Evolutionary conservation across 2,888 invertebrate species (phyloP).

Genomic region (Trichopoda pennipes): DNA sequence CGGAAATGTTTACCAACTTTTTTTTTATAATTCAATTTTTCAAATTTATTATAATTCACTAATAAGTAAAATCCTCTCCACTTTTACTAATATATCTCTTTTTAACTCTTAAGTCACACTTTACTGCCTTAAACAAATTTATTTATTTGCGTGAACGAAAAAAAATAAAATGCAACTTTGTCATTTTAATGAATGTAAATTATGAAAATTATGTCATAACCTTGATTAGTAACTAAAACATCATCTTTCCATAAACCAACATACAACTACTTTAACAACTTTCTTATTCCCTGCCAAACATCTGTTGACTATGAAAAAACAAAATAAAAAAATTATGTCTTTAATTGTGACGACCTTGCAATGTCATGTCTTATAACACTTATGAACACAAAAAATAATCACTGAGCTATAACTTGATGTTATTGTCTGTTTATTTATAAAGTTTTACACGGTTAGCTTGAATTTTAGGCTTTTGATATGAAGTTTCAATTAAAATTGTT

Average conservation of each 20-base stretch:
- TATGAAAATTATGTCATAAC: neutral
- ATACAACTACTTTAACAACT: conserved; percentile 21
- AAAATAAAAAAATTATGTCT: neutral
- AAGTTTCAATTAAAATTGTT: conserved; percentile 19
- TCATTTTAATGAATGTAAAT: neutral
- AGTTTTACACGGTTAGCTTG: no score
- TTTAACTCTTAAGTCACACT: no score
- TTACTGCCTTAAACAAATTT: no score
- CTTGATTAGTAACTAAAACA: neutral
- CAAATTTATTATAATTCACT: no score
- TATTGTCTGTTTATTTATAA: neutral
- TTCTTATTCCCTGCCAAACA: conserved; percentile 13
- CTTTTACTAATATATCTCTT: no score
- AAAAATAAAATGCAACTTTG: no score
- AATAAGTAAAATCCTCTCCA: no score
- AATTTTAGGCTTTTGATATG: neutral
- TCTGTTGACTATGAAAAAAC: neutral
- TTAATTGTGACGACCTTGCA: conserved; percentile 21
- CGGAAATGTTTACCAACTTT: no score
- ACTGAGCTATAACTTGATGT: conserved; percentile 3
- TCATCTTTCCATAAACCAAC: neutral
- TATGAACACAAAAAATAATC: neutral
- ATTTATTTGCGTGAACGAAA: no score
- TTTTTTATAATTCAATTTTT: no score
- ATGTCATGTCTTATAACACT: conserved; percentile 16